phyloP scores from a whole-genome alignment of 2,888 invertebrate species.

The Rotaria macrura region DNA sequence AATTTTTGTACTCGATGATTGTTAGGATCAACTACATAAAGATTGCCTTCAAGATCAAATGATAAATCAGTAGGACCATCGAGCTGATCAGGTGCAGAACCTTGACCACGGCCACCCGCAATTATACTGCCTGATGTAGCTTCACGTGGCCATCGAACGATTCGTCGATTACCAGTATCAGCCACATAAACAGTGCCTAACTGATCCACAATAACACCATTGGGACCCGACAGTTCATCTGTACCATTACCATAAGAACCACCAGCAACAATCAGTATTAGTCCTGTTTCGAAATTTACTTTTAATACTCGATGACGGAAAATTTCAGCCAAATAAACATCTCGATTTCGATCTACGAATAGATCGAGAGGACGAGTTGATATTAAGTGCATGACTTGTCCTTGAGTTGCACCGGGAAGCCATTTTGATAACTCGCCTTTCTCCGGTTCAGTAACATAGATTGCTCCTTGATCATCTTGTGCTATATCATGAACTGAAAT shows the following conservation, averaged over 20 bases:
- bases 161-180: background rate
- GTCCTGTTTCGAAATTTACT: background rate
- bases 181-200: background rate
- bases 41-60: background rate
- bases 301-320: background rate
- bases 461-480: background rate
- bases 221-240: background rate
- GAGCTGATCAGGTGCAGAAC: background rate
- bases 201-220: background rate
- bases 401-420: background rate
- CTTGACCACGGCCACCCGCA: background rate
- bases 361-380: background rate
- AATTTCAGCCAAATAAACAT: background rate
- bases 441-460: background rate
- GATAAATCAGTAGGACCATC: background rate
- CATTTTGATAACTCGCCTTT: background rate
- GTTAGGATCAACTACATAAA: background rate
- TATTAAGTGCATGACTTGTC: background rate
- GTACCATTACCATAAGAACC: background rate
- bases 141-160: background rate
- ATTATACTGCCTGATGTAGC: background rate
- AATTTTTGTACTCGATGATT: slow-evolving; percentile 19
- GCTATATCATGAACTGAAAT: background rate
- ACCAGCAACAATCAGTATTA: background rate
- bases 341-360: background rate